Base-by-base conservation (phyloP, 2,113 vertebrate genomes). In the Riparia riparia region DNA sequence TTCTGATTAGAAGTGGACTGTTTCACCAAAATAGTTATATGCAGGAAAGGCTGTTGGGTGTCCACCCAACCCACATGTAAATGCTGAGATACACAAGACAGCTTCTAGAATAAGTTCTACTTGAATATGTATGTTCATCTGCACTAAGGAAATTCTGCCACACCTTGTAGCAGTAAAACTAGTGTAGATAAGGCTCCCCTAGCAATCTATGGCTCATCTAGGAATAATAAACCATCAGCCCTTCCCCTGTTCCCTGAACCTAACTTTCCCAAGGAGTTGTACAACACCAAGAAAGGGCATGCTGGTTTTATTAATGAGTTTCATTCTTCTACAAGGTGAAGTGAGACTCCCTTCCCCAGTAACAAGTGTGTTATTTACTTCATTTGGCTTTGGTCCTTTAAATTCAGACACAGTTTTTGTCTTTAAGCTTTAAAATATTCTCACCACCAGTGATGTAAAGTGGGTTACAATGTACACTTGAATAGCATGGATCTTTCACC, bases 1-100 rank as follows among this genome's bases (percentile, higher is more conserved):
- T 61, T 94, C 56, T 69, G 70, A 87, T 96, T 93, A 61, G 20
- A 81, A 80, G 31, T 9, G 9, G 64, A 71, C 56, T 78, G n/a
- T 83, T 94, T 74, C 82, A 93, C 84, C 65, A 95, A 80, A 94
- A 95, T 65, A 96, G 70, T 87, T 77, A 18, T 5, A 47, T 32
- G 14, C 83, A 92, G 89, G 91, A 96, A 95, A 72, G 56, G 73
- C 61, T 71, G 26, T 82, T 86, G 83, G 81, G 94, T 89, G 61
- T 49, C 54, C 24, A 90, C 84, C 25, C 54, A 6, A 81, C 63
- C 25, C 32, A 2, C 12, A 22, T 25, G 21, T 50, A 94, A 85
- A 73, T 61, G 12, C 20, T 68, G 61, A 84, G 78, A 82, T 44
- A 89, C 47, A 24, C 56, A 50, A 37, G 17, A 47, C 18, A 79